Conservation (phyloP, 2,797 vertebrate species). For the Acipenser ruthenus region DNA sequence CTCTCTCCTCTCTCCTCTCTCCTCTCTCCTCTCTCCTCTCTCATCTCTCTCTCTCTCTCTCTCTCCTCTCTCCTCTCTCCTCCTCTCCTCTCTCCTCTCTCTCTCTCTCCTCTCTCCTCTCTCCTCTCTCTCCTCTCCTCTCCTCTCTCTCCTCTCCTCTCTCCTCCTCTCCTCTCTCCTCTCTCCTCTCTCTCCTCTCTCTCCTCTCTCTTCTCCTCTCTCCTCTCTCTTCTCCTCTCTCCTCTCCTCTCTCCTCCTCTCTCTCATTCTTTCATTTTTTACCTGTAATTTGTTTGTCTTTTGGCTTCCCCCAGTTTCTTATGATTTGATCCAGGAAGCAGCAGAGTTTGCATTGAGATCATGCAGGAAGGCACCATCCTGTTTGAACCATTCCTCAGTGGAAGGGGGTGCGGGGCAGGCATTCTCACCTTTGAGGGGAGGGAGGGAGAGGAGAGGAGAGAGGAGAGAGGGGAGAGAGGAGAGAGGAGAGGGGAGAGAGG, state of each 20-base stretch:
- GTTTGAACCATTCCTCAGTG: conserved; percentile 74
- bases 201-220: background rate
- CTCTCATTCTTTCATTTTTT: background rate
- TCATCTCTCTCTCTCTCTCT: too few species aligned
- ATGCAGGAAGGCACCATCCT: conserved; percentile 73
- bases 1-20: too few species aligned
- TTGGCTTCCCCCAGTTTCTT: conserved; percentile 59
- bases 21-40: too few species aligned
- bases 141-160: background rate
- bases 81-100: too few species aligned
- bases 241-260: background rate
- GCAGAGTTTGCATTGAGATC: conserved; percentile 85
- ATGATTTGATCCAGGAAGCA: conserved; percentile 81
- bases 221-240: background rate
- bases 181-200: background rate
- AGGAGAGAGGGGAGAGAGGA: background rate
- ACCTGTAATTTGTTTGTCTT: background rate
- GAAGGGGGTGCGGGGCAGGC: conserved; percentile 68
- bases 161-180: background rate
- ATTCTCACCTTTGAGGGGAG: conserved; percentile 55
- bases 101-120: too few species aligned
- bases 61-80: too few species aligned
- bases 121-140: background rate
- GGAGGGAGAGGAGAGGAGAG: conserved; percentile 34
- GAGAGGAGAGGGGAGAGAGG: background rate